Percentiles rank a stretch among this genome's conserved stretches.
These are phyloP conservation scores for Corbicula japonica DNA, from an alignment of 2,888 invertebrate genomes.

Conservation along the genomic window DNA sequence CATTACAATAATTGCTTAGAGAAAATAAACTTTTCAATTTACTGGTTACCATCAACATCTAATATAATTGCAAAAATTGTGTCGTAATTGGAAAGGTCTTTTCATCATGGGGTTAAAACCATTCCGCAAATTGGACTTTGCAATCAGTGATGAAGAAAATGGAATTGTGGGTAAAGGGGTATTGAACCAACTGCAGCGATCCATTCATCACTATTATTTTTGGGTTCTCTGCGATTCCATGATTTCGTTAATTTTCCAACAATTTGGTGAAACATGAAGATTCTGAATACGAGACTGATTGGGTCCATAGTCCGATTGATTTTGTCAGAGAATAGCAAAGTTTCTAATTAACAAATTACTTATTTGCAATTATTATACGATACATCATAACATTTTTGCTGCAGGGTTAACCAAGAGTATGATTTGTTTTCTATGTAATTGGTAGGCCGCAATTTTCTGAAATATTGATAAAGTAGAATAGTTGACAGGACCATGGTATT, in stretches of 20 bases:
- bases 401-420: slow-evolving; percentile 47
- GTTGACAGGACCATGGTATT: slow-evolving; percentile 55
- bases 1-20: slow-evolving; percentile 64
- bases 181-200: slow-evolving; percentile 47
- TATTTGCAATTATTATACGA: slow-evolving; percentile 61
- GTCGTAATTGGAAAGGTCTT: slow-evolving; percentile 59
- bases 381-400: slow-evolving; percentile 64
- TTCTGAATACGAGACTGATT: slow-evolving; percentile 56
- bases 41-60: slow-evolving; percentile 61
- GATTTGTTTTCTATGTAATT: slow-evolving; percentile 59
- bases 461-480: slow-evolving; percentile 62
- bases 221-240: slow-evolving; percentile 33
- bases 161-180: slow-evolving; percentile 43
- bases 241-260: slow-evolving; percentile 62
- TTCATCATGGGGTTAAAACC: slow-evolving; percentile 51
- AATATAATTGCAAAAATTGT: slow-evolving; percentile 64
- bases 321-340: slow-evolving; percentile 42
- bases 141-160: slow-evolving; percentile 51
- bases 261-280: slow-evolving; percentile 53
- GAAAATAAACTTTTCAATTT: slow-evolving; percentile 64
- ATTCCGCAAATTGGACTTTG: slow-evolving; percentile 59
- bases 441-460: slow-evolving; percentile 58
- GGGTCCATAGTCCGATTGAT: slow-evolving; percentile 45
- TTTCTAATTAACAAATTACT: slow-evolving; percentile 67
- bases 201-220: slow-evolving; percentile 47